A percentile compares a stretch with the other conserved stretches of the same genome.
Evolutionary conservation across 2,113 vertebrate species (phyloP).

Genomic region (Nerophis lumbriciformis): DNA sequence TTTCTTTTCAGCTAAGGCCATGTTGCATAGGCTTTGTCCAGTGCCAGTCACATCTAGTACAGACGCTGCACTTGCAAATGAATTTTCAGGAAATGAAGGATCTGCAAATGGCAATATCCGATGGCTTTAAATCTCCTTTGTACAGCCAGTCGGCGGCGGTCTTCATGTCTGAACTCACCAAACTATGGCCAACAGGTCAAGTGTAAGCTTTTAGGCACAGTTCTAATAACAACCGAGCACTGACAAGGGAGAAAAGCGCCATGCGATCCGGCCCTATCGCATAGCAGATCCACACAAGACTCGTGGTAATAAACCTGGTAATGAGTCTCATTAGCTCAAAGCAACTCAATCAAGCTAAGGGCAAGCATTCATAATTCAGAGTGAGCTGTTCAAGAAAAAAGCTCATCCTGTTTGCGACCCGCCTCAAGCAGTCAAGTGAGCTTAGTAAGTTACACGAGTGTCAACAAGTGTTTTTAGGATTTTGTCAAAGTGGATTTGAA

Average conservation of each 20-base stretch:
- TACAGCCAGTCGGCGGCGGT: constrained; percentile 5
- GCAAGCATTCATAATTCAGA: constrained; percentile 69
- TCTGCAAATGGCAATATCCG: constrained; percentile 14
- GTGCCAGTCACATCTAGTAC: constrained; percentile 23
- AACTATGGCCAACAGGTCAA: constrained; percentile 33
- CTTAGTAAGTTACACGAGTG: constrained; percentile 31
- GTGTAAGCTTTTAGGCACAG: constrained; percentile 35
- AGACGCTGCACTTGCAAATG: constrained; percentile 18
- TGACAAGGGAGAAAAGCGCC: constrained; percentile 26
- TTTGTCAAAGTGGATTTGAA: not conserved
- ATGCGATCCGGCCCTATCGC: constrained; percentile 49
- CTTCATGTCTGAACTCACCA: constrained; percentile 6
- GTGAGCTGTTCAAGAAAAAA: constrained; percentile 39
- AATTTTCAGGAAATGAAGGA: constrained; percentile 39
- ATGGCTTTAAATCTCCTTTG: constrained; percentile 18
- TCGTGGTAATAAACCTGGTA: constrained; percentile 67
- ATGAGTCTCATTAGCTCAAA: constrained; percentile 73
- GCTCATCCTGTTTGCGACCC: constrained; percentile 22
- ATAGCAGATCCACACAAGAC: constrained; percentile 41
- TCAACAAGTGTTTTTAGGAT: constrained; percentile 12
- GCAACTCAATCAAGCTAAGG: constrained; percentile 68
- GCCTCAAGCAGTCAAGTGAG: constrained; percentile 29
- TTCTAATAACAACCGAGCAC: constrained; percentile 7
- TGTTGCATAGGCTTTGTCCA: constrained; percentile 56
- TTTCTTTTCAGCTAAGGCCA: constrained; percentile 43